Evolutionary conservation across 2,888 invertebrate genomes (phyloP), one percentile per base, ranked within the genome.

Genomic region (Caenorhabditis imperialis): DNA sequence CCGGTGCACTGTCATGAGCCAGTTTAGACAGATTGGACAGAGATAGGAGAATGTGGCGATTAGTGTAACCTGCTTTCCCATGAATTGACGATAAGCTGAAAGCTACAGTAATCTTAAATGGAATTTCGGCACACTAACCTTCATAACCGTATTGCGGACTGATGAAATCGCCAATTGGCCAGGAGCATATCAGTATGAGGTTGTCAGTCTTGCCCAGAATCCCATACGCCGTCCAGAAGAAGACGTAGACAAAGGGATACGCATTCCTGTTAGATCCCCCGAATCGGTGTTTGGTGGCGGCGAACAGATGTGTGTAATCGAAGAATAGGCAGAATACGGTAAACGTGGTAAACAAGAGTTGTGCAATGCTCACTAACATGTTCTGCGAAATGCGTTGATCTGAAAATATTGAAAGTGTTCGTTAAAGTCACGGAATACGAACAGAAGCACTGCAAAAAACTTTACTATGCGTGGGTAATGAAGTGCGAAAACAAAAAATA

Each of bases 1-100:
- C 4, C 61, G 61, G 25, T 61, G 61, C 1, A 51, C 14, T 1
- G 61, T 61, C 61, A 61, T 61, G 16, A 61, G 18, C 50, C 60
- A 61, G 30, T 61, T 51, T 20, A 61, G n/a, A n/a, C 18, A 44
- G 1, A 61, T 2, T 6, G 51, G 61, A 2, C 23, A 33, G 18
- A 50, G 8, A 16, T 61, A 61, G 33, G 33, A 14, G n/a, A 38
- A 42, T 2, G 60, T 61, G 12, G 33, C 40, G 5, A 51, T 1
- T 0, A 61, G 23, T 1, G 60, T 40, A 1, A 60, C 8, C 20
- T 48, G 27, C 18, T 38, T 60, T 0, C 60, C 60, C 3, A 60
- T 8, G 12, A 38, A 20, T 14, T 40, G 16, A 12, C 57, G 58
- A 22, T 58, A 48, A 16, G 16, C 60, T 50, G 42, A 42, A 54